Evolutionary conservation across 1,140 invertebrate genomes (phyloP), one percentile per base, ranked within the genome.

Genomic region (Bursaphelenchus mucronatus): DNA sequence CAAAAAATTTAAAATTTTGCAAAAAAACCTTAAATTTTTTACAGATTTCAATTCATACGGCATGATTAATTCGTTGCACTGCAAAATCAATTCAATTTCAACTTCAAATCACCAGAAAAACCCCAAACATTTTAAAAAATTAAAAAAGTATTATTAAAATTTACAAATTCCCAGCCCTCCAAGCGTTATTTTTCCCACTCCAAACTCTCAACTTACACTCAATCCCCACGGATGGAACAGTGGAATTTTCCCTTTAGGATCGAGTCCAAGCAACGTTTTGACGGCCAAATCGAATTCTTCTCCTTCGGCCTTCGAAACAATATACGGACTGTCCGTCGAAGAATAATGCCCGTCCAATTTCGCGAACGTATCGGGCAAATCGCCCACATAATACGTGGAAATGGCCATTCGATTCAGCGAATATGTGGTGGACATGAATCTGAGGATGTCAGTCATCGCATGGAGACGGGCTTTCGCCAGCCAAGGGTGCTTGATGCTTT

Each of bases 171-270:
- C 30, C 30, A 30, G 2, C 30, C 30, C 5, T 30, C 1, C 1
- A 30, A 30, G 5, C 5, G 2, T 5, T 30, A 3, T 30, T 30
- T 30, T 30, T 30, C 5, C 30, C 1, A 1, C 30, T 30, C 30
- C 30, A 30, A 30, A 30, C 30, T 30, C 5, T 30, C 30, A 30
- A 49, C 47, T 49, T 13, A 66, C 65, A 43, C 71, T 68, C 40
- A 51, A 69, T 9, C 67, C 67, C 67, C 67, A 68, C 2, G 66
- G 56, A 55, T 68, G 67, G 15, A 70, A 70, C 21, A 50, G 66
- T 15, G n/a, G n/a, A 4, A 21, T 17, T 39, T 11, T 13, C 7
- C 40, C 21, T 41, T 39, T 59, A 9, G 40, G 57, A 3, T n/a
- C 47, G 1, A 50, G 8, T 43, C n/a, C 15, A 39, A 64, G 21